Evolutionary conservation across 2,797 vertebrate species (phyloP), one percentile per base, ranked within the genome.

Genomic region (Danio kyathit): DNA sequence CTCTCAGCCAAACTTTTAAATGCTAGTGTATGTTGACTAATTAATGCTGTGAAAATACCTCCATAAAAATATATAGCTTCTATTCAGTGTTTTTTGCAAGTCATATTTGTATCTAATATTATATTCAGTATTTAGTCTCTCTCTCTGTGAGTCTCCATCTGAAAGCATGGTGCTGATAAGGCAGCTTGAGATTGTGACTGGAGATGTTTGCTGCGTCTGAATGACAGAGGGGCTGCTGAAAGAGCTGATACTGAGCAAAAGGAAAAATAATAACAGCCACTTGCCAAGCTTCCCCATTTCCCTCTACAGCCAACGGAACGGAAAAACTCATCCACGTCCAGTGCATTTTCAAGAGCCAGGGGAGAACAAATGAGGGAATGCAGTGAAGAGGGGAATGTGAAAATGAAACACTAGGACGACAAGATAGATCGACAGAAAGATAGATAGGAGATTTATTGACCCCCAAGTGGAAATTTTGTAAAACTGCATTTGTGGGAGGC

Each of bases 251-350:
- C 90, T 80, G 89, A 90, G 91, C 86, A 57, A 84, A 91, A 90
- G 88, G 89, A 91, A 91, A 92, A 93, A 94, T 90, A 92, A 92
- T 88, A 93, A 91, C 84, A 72, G 83, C 48, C 16, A 44, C 88
- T 87, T 91, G 90, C 91, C 92, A 92, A 92, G 88, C 82, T 87
- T 90, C 87, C 87, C 89, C 65, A 78, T 86, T 86, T 87, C 84
- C 80, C 60, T 76, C 74, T 54, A 66, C 75, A 90, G 90, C 92
- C 91, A 93, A 87, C 80, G 76, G 87, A 89, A 88, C 84, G 90
- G 92, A 94, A 94, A 94, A 94, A 89, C 84, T 86, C 77, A 85
- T 87, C 82, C 72, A 76, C 78, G 81, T 92, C 91, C 92, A 94
- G 90, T 80, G 82, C 83, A 86, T 84, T 88, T 90, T 88, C 80